A percentile compares a stretch with the other conserved stretches of the same genome.
Conservation (phyloP, 2,888 invertebrate genomes). For the Cyaniris semiargus region DNA sequence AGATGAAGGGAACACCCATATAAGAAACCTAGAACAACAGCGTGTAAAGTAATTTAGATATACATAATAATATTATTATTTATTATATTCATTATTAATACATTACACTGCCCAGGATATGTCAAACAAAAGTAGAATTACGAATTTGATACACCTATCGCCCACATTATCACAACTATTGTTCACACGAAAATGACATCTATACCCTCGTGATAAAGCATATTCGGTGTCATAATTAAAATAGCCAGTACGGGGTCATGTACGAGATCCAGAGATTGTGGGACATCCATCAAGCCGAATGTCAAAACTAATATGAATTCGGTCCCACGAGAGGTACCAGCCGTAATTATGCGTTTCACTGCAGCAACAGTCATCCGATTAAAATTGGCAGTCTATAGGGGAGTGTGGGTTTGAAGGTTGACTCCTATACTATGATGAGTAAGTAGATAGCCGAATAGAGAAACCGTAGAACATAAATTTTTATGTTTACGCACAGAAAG, state of each 20-base stretch:
- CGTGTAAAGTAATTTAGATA: neutral
- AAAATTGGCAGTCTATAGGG: slow-evolving; percentile 77
- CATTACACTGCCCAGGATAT: slow-evolving; percentile 63
- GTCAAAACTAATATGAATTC: slow-evolving; percentile 78
- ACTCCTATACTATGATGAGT: slow-evolving; percentile 31
- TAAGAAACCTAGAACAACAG: neutral
- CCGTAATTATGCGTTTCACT: slow-evolving; percentile 74
- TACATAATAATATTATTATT: neutral
- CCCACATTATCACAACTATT: slow-evolving; percentile 50
- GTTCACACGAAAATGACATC: slow-evolving; percentile 44
- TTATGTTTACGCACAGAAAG: too few species aligned
- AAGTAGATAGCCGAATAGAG: neutral
- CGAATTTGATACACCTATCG: slow-evolving; percentile 72
- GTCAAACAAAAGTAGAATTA: slow-evolving; percentile 61
- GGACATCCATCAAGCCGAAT: slow-evolving; percentile 78
- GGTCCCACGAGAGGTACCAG: slow-evolving; percentile 74
- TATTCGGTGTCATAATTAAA: slow-evolving; percentile 37
- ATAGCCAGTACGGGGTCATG: slow-evolving; percentile 66
- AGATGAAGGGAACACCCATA: neutral
- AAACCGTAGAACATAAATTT: neutral
- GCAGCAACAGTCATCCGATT: slow-evolving; percentile 74
- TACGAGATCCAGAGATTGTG: slow-evolving; percentile 67
- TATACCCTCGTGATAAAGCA: slow-evolving; percentile 43
- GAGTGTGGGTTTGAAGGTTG: slow-evolving; percentile 51
- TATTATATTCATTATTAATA: slow-evolving; percentile 46